Evolutionary conservation across 2,797 vertebrate genomes (phyloP).

Genomic region (Spinus pinus): DNA sequence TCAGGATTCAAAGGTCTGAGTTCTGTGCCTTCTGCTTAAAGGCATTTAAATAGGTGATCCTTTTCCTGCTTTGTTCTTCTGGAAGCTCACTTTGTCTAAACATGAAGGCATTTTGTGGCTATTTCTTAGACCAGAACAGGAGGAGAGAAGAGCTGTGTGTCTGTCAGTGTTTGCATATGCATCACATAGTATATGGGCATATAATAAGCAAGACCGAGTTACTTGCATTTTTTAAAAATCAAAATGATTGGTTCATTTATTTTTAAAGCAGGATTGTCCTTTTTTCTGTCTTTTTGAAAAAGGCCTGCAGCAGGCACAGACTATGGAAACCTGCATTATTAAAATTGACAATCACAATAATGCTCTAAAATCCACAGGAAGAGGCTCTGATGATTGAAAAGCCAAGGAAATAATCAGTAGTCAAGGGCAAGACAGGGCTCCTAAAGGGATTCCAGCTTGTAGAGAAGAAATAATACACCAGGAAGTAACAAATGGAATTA

Average conservation of each 20-base stretch:
- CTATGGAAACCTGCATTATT: conserved; percentile 29
- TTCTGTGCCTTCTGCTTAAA: background rate
- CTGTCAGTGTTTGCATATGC: background rate
- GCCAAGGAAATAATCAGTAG: conserved; percentile 59
- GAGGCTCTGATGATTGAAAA: conserved; percentile 43
- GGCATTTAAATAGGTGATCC: background rate
- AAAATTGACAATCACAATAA: conserved; percentile 38
- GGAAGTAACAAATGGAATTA: conserved; percentile 75
- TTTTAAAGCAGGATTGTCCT: background rate
- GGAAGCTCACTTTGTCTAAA: background rate
- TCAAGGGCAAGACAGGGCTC: conserved; percentile 60
- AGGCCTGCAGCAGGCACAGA: background rate
- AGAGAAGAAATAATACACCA: conserved; percentile 59
- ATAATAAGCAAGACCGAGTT: background rate
- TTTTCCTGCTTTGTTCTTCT: background rate
- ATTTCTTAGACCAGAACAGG: background rate
- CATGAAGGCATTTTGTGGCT: background rate
- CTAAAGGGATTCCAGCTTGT: conserved; percentile 60
- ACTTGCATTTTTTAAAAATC: background rate
- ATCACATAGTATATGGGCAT: background rate
- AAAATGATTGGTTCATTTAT: background rate
- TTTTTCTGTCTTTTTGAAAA: background rate
- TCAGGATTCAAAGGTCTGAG: background rate
- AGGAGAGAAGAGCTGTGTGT: background rate
- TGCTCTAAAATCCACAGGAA: conserved; percentile 37